Conservation (phyloP, 2,113 vertebrate species). For the Protomyctophum bolini region DNA sequence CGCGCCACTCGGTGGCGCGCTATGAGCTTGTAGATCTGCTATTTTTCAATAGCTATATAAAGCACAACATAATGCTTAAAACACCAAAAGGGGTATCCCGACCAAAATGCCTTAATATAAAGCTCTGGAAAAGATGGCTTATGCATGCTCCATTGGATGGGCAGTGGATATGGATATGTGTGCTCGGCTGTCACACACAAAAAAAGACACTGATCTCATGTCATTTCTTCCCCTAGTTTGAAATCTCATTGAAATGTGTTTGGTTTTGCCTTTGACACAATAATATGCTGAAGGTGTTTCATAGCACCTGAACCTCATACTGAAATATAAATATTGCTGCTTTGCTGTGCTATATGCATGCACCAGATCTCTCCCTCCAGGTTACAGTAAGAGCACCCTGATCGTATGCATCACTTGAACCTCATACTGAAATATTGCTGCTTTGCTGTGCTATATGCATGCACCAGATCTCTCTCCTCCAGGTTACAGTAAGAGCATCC, state of each 20-base stretch:
- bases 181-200: slow-evolving; percentile 42
- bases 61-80: no score
- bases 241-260: slow-evolving; percentile 38
- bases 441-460: background rate
- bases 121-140: slow-evolving; percentile 65
- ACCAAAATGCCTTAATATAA: no score
- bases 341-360: background rate
- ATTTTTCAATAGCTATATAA: no score
- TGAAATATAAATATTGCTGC: background rate
- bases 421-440: background rate
- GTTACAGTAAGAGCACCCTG: background rate
- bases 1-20: no score
- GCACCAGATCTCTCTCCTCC: background rate
- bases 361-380: background rate
- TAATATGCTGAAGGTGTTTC: background rate
- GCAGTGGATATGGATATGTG: slow-evolving; percentile 50
- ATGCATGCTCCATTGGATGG: slow-evolving; percentile 63
- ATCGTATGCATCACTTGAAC: no score
- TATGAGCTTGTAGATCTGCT: no score
- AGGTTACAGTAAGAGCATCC: background rate
- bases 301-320: background rate
- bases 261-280: slow-evolving; percentile 47
- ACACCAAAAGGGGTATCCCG: no score
- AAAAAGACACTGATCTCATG: slow-evolving; percentile 53
- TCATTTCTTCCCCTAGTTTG: slow-evolving; percentile 37